Evolutionary conservation across 2,797 vertebrate species (phyloP), one percentile per base, ranked within the genome.

Genomic region (Girardinus metallicus): DNA sequence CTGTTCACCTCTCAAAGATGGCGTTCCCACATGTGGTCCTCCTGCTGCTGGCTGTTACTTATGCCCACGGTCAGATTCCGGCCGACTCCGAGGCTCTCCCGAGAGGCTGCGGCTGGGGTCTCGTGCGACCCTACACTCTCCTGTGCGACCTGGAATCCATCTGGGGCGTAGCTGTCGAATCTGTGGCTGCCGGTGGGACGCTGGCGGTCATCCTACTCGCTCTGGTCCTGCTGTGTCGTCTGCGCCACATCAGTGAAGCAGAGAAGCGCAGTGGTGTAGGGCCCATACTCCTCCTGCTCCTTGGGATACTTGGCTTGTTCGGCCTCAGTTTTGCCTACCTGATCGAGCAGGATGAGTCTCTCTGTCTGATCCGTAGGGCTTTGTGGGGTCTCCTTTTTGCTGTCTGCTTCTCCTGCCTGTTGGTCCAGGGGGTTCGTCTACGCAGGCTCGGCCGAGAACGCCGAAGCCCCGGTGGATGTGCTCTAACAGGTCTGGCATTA

Each of bases 81-180:
- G 95, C 96, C 75, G 95, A 97, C 10, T 92, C 96, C 13, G 96
- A 97, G 75, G 85, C 94, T 12, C 96, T 96, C 0, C 97, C 98
- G 0, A 93, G 96, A 66, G 98, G 98, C 75, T 99, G 98, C 0
- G 97, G 97, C 34, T 96, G 98, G 95, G 97, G 97, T 36, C 95
- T 97, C 0, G 94, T 95, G 44, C 97, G 96, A 4, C 97, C 97
- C 85, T 99, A 97, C 62, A 94, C 97, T 11, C 95, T 97, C 85
- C 96, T 99, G 79, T 99, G 98, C 1, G 97, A 99, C 93, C 96
- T 99, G 96, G 97, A 99, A 91, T 96, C 97, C 75, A 93, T 98
- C 57, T 99, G 98, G 98, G 98, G 98, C 0, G 98, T 99, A 57
- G 97, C 97, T 0, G 93, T 99, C 26, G 98, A 98, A 92, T 96